Conservation (phyloP, 2,113 vertebrate species). For the Callipepla californica region DNA sequence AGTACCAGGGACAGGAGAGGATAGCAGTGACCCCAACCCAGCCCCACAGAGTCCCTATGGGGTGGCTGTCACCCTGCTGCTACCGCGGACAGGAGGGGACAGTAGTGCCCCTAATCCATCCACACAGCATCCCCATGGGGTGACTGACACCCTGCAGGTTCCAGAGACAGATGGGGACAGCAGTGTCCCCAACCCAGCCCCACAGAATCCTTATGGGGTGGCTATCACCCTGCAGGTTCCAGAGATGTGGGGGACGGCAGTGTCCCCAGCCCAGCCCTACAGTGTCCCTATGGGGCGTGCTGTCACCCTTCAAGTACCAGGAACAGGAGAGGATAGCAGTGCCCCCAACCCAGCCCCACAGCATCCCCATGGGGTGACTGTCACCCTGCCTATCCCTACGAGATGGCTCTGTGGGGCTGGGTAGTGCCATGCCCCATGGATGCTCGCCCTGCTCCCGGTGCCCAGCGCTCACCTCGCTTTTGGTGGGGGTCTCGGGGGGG, state of each 20-base stretch:
- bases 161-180: background rate
- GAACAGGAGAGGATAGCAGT: no score
- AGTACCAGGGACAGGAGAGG: rapidly evolving
- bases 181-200: background rate
- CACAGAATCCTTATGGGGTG: no score
- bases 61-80: no score
- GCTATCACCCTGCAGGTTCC: no score
- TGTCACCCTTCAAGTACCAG: background rate
- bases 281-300: background rate
- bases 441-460: background rate
- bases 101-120: no score
- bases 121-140: background rate
- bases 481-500: conserved; percentile 78
- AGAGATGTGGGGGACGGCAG: no score
- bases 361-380: background rate
- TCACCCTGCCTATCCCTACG: background rate
- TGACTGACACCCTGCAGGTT: no score
- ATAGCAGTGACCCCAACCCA: background rate
- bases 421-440: background rate
- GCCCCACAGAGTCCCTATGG: no score
- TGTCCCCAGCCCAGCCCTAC: background rate
- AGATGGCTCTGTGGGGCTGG: background rate
- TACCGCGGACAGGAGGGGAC: background rate
- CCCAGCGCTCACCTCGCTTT: conserved; percentile 75
- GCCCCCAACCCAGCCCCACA: background rate